Evolutionary conservation across 2,888 invertebrate species (phyloP), one percentile per base, ranked within the genome.

Genomic region (Apantesis nais): DNA sequence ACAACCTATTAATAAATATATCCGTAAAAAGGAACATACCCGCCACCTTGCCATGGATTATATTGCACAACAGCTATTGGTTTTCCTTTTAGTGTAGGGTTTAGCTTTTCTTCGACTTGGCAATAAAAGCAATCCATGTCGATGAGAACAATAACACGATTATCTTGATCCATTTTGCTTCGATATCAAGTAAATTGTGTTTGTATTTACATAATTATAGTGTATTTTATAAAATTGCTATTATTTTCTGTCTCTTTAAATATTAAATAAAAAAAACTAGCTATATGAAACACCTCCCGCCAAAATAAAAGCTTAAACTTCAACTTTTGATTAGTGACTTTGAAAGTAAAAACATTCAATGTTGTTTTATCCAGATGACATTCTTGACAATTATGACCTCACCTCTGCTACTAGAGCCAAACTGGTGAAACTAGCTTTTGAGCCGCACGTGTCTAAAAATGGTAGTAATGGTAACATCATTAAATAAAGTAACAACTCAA

Each of bases 121-220:
- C 99, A 99, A 91, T 99, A 99, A 93, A 99, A 99, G 93, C 99
- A 99, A 90, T 99, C 99, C 99, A 99, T 99, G 89, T 99, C 99
- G 66, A 99, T 97, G 66, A 99, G 95, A 61, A 98, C 97, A 31
- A 99, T 95, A 31, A 99, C 96, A 79, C 97, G 93, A 75, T 96
- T 96, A 77, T 94, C 93, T 75, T 86, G 88, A 66, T 95, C 90
- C 96, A 96, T 96, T 75, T 68, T 78, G 37, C 68, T 12, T 66
- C 41, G 12, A 60, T 16, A 22, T 29, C 11, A 29, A 41, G 11
- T 52, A 48, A 9, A n/a, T 71, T n/a, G 39, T 72, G 25, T 66
- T 11, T 9, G 19, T 61, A 70, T 66, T 44, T 44, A 68, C 37
- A 62, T 19, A 37, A 14, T 11, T 65, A 41, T 34, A 39, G 52